Evolutionary conservation across 2,888 invertebrate genomes (phyloP), one percentile per base, ranked within the genome.

Genomic region (Xestia c-nigrum): DNA sequence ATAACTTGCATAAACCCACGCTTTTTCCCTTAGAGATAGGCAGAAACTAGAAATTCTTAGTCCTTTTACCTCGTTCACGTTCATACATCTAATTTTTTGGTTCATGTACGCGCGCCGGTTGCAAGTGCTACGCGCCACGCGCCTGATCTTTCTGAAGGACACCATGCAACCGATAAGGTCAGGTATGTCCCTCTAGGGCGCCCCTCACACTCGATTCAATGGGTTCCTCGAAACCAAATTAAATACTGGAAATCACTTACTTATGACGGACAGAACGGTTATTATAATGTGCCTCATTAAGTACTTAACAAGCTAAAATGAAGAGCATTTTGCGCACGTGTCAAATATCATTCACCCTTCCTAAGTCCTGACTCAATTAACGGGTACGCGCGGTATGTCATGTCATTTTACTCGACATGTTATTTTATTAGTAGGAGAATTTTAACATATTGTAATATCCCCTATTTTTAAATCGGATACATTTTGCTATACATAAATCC

Each of bases 321-420:
- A 12, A 50, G 19, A 50, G 16, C 80, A 72, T 73, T 78, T 52
- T 50, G 38, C 55, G 7, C 19, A 72, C 43, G 64, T 80, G 80
- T 59, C 38, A 21, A 78, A 78, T 80, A 80, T 65, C 43, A 43
- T 65, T 65, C 55, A 65, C 80, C 50, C 72, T 59, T 78, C 38
- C 57, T 14, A 9, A 38, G 43, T 64, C 43, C 55, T 50, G 57
- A n/a, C 43, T n/a, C 16, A 66, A 50, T 78, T 52, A 80, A 77
- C 31, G 24, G 6, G 14, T 64, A 64, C 50, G 31, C 57, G 64
- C 38, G 40, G n/a, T 19, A 64, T 40, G 55, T 72, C 47, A 65
- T 57, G 72, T 59, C 21, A 65, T 65, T 72, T 76, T 61, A 76
- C 16, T 59, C 7, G 38, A 6, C 40, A 14, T 16, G 31, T 57